Conservation (phyloP, 1,140 invertebrate species). For the Lepidurus packardi region DNA sequence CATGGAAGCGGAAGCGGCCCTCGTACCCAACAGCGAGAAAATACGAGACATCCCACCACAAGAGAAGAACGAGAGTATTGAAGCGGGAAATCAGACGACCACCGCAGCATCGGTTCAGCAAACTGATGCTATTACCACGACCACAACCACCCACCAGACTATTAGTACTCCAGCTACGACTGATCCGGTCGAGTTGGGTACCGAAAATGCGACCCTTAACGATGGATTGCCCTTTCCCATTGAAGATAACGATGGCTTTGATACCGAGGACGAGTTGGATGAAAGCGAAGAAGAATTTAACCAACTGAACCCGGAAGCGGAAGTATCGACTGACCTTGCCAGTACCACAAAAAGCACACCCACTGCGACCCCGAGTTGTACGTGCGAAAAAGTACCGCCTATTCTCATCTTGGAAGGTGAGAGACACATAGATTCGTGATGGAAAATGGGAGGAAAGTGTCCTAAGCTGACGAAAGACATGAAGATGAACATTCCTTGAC, state of each 20-base stretch:
- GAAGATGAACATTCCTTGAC: conserved; percentile 29
- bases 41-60: not conserved
- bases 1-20: conserved; percentile 42
- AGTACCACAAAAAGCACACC: not conserved
- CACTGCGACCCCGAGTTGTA: not conserved
- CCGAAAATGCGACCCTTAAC: not conserved
- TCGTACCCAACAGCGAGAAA: conserved; percentile 15
- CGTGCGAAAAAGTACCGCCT: conserved; percentile 44
- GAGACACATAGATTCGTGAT: conserved; percentile 45
- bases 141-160: conserved; percentile 24
- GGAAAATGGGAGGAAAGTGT: not conserved
- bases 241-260: conserved; percentile 11
- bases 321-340: not conserved
- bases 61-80: not conserved
- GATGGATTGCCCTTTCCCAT: conserved; percentile 4
- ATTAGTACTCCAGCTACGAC: not conserved
- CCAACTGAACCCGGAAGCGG: not conserved
- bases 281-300: not conserved
- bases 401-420: conserved; percentile 73
- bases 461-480: not conserved
- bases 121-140: not conserved
- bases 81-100: not conserved
- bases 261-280: not conserved
- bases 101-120: conserved; percentile 14
- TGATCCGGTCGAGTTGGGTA: not conserved